Conservation (phyloP, 37 sponge, comb jelly and placozoan genomes). For the Oscarella lobularis region DNA sequence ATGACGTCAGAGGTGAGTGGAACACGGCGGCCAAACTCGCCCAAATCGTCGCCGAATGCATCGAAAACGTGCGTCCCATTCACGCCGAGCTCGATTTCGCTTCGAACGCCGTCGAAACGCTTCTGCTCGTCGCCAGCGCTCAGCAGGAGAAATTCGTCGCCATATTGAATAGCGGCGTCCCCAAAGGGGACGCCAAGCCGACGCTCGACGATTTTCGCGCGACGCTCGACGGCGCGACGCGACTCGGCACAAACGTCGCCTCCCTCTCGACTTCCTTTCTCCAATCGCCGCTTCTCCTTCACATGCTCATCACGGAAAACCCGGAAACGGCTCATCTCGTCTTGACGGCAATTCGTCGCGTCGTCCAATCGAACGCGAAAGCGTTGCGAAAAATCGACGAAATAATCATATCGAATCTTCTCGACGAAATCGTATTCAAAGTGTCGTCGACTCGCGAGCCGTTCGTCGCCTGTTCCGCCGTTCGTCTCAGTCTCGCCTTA, state of each 20-base stretch:
- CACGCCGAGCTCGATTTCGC: background rate
- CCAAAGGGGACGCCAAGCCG: background rate
- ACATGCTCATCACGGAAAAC: slow-evolving; percentile 31
- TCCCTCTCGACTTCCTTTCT: slow-evolving; percentile 11
- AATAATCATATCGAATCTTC: background rate
- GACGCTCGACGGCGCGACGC: slow-evolving; percentile 13
- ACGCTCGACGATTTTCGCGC: background rate
- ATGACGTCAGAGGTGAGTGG: slow-evolving; percentile 23
- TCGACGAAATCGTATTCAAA: background rate
- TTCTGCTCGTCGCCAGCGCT: slow-evolving; percentile 39
- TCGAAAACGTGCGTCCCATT: background rate
- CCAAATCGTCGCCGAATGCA: background rate
- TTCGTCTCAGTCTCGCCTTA: background rate
- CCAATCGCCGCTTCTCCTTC: slow-evolving; percentile 52
- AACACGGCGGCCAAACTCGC: slow-evolving; percentile 29
- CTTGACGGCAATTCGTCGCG: background rate
- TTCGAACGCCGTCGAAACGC: slow-evolving; percentile 19
- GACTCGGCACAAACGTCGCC: slow-evolving; percentile 22
- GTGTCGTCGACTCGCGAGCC: background rate
- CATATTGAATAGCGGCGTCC: background rate
- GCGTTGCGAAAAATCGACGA: background rate
- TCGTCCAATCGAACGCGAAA: background rate
- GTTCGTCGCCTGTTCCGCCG: background rate
- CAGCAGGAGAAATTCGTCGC: background rate
- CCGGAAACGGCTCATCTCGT: background rate